These are phyloP conservation scores for Drosophila punjabiensis DNA, from an alignment of 1,140 invertebrate genomes.

Conservation along the genomic window DNA sequence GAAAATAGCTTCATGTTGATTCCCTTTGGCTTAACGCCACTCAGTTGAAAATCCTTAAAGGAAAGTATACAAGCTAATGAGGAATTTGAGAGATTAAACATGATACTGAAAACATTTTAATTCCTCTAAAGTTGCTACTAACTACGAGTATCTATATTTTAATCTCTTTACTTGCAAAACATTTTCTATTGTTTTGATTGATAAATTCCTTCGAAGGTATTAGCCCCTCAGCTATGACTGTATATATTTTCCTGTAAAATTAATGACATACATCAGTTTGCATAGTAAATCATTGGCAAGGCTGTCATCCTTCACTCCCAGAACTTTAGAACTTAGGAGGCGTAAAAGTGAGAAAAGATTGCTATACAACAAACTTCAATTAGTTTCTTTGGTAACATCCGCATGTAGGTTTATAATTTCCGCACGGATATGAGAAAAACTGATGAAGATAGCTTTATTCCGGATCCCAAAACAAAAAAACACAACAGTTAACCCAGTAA, in stretches of 20 bases:
- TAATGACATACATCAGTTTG: not conserved
- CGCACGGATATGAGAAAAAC: slow-evolving; percentile 34
- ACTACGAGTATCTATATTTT: not conserved
- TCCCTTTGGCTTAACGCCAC: not conserved
- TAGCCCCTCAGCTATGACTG: not conserved
- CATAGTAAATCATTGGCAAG: slow-evolving; percentile 7
- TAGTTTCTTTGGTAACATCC: slow-evolving; percentile 20
- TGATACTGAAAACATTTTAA: not conserved
- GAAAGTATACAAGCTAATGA: not conserved
- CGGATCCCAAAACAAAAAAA: not conserved
- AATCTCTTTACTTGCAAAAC: not conserved
- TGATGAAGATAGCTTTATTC: not conserved
- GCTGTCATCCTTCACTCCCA: slow-evolving; percentile 6
- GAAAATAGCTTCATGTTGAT: slow-evolving; percentile 5
- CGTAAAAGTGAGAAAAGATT: not conserved
- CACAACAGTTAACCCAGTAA: not conserved
- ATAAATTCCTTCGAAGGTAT: not conserved
- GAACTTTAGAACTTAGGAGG: not conserved
- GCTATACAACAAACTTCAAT: slow-evolving; percentile 28
- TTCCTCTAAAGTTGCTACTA: not conserved
- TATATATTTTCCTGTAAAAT: not conserved
- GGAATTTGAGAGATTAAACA: not conserved
- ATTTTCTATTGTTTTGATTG: not conserved
- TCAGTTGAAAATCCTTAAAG: not conserved
- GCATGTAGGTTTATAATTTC: slow-evolving; percentile 55